These are phyloP conservation scores for Dicyrtoma fusca DNA, from an alignment of 2,888 invertebrate genomes.

Conservation along the genomic window DNA sequence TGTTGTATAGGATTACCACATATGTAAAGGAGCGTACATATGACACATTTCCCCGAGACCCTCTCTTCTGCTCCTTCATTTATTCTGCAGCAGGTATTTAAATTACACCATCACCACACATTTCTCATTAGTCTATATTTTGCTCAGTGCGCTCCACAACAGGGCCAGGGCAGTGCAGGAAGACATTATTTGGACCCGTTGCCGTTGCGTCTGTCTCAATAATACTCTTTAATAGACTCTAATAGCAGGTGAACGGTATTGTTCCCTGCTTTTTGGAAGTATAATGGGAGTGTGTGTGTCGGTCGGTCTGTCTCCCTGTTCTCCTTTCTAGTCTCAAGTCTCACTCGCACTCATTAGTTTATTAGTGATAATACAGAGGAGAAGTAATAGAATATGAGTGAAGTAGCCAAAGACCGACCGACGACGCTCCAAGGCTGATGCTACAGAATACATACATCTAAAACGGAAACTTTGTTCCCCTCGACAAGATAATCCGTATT, in stretches of 20 bases:
- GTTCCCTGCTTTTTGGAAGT: not conserved
- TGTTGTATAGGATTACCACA: no score
- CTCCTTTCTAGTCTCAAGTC: conserved; percentile 13
- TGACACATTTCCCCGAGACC: no score
- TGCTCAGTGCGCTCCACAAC: not conserved
- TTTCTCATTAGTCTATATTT: conserved; percentile 7
- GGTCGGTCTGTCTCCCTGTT: no score
- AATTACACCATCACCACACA: conserved; percentile 6
- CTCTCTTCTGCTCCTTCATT: not conserved
- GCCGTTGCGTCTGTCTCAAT: conserved; percentile 8
- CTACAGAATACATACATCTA: not conserved
- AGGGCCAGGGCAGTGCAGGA: no score
- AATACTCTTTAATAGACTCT: conserved; percentile 30
- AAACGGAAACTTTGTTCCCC: conserved; percentile 8
- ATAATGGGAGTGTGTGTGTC: not conserved
- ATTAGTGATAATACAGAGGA: conserved; percentile 21
- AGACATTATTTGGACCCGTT: not conserved
- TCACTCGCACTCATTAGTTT: conserved; percentile 23
- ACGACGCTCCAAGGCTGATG: not conserved
- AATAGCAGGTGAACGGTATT: conserved; percentile 19
- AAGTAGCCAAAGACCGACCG: not conserved
- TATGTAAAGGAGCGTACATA: no score
- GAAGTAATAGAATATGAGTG: conserved; percentile 12
- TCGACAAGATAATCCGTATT: conserved; percentile 30
- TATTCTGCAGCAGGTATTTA: not conserved